Percentiles rank a stretch among this genome's conserved stretches.
Conservation (phyloP, 2,888 invertebrate species). For the Clistopyga incitator region DNA sequence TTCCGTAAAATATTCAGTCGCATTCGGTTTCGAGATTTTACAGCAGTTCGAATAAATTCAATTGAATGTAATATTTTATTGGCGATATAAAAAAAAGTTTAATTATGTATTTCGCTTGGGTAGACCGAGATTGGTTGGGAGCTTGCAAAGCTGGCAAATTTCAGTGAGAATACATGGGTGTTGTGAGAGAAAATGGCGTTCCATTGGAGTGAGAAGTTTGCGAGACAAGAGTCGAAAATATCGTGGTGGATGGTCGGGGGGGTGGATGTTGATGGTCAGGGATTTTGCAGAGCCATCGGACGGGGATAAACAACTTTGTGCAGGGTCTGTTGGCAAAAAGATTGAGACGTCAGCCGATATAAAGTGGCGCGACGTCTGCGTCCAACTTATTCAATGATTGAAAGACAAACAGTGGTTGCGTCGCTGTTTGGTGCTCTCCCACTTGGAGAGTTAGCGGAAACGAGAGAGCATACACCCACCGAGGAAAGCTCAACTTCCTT, state of each 20-base stretch:
- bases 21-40: too few species aligned
- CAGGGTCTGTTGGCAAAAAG: conserved; percentile 10
- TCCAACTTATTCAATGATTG: conserved; percentile 77
- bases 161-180: not conserved
- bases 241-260: not conserved
- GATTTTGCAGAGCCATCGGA: conserved; percentile 10
- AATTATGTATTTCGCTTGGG: too few species aligned
- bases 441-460: conserved; percentile 68
- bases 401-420: conserved; percentile 77
- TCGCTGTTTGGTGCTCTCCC: conserved; percentile 14
- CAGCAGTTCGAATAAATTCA: too few species aligned
- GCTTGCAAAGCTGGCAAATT: not conserved
- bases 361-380: conserved; percentile 4
- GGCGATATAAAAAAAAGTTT: not conserved
- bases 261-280: not conserved
- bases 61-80: not conserved
- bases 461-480: conserved; percentile 29
- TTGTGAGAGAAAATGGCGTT: too few species aligned
- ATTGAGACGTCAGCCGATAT: conserved; percentile 32
- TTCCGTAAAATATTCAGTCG: too few species aligned
- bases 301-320: conserved; percentile 33
- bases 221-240: conserved; percentile 24
- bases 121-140: too few species aligned
- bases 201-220: not conserved
- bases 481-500: conserved; percentile 44